Percentiles rank a stretch among this genome's conserved stretches.
Evolutionary conservation across 2,113 vertebrate species (phyloP).

Genomic region (Clarias macrocephalus): DNA sequence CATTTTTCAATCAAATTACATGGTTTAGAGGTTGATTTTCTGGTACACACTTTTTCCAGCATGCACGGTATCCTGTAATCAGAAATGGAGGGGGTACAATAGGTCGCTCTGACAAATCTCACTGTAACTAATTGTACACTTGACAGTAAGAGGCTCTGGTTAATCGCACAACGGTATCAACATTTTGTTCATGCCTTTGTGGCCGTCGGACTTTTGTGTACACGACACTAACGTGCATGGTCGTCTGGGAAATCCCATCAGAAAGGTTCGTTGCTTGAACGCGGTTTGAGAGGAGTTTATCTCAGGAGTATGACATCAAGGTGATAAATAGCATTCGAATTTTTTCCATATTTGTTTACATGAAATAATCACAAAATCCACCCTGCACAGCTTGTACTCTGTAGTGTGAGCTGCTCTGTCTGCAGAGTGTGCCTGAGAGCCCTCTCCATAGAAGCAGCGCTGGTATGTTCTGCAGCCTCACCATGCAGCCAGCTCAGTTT

Average conservation of each 20-base stretch:
- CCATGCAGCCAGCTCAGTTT: constrained; percentile 24
- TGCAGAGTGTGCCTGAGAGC: constrained; percentile 1
- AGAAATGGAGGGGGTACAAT: neutral
- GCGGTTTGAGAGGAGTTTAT: neutral
- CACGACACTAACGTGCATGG: too few relatives aligned
- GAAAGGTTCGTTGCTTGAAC: neutral
- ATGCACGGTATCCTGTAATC: neutral
- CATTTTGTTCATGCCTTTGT: neutral
- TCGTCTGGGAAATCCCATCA: neutral
- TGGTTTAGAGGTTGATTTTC: constrained; percentile 1
- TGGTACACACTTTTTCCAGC: neutral
- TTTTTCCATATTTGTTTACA: too few relatives aligned
- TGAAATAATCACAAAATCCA: neutral
- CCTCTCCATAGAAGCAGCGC: constrained; percentile 3
- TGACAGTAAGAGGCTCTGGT: neutral
- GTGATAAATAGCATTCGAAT: neutral
- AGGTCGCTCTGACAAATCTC: neutral
- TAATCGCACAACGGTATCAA: neutral
- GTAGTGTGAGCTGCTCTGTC: neutral
- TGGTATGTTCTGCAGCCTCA: constrained; percentile 2
- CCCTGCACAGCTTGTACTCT: neutral
- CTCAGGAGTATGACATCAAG: neutral
- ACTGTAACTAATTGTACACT: neutral
- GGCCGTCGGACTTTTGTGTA: neutral
- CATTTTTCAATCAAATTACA: constrained; percentile 9